Evolutionary conservation across 2,113 vertebrate species (phyloP), one percentile per base, ranked within the genome.

Genomic region (Burhinus oedicnemus): DNA sequence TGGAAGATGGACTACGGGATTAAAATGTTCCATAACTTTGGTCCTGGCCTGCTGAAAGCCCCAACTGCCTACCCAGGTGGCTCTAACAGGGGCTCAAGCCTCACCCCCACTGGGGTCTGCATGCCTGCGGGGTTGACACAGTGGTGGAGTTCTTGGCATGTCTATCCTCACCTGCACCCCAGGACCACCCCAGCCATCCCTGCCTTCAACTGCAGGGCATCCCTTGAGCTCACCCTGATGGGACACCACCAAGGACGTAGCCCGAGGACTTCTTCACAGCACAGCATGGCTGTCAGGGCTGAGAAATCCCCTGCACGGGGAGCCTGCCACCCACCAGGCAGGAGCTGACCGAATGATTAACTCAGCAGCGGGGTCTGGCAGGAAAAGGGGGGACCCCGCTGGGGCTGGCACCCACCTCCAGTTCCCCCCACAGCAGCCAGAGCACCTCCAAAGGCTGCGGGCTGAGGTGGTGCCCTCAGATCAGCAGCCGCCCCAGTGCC

Each of bases 301-400:
- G 1, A 36, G 19, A 89, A 93, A 14, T 22, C 29, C 5, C 64
- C 72, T 29, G 32, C 47, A 8, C 0, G 4, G 69, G 64, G 36
- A 77, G 32, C 69, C 51, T 40, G 32, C 29, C 1, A 7, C 47
- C 70, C 15, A 45, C 11, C 64, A 62, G 80, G 45, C 30, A 49
- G 76, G 65, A 79, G 54, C 82, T 57, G 40, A 65, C 70, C 21
- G 4, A 69, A 2, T 5, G 19, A 93, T 91, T 84, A 89, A 76
- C 78, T 61, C 4, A 1, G 69, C 87, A 75, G 64, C 0, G 0
- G 95, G 61, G 40, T n/a, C 58, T 0, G 0, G 42, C 20, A 75
- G 76, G 17, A 70, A 68, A 54, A 6, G 5, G 30, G 29, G 44
- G 4, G 29, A 66, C 9, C 68, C 83, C 5, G 22, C 76, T 60